Conservation (phyloP, 2,113 vertebrate species). For the Megalops atlanticus region DNA sequence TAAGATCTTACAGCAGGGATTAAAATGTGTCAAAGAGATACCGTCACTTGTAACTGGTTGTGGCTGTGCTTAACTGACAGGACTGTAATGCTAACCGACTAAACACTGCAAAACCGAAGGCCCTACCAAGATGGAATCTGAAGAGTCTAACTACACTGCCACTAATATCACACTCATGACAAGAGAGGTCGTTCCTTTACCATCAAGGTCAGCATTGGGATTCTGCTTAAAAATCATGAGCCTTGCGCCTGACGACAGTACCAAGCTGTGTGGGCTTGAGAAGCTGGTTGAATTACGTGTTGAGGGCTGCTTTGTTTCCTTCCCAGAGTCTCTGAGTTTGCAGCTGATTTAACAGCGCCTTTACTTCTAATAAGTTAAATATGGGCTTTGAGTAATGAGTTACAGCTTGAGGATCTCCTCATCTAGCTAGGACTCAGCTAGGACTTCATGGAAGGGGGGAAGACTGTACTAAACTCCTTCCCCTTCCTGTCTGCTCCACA, state of each 20-base stretch:
- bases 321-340: not conserved
- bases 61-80: not conserved
- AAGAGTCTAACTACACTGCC: not conserved
- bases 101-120: not conserved
- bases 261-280: not conserved
- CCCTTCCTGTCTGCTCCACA: slow-evolving; percentile 43
- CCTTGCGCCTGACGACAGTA: not conserved
- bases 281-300: not conserved
- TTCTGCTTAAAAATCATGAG: too few species aligned
- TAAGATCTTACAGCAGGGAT: too few species aligned
- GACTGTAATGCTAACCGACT: not conserved
- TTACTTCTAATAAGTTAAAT: not conserved
- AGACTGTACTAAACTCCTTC: not conserved
- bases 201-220: not conserved
- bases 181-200: not conserved
- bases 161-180: not conserved
- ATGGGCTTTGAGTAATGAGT: not conserved
- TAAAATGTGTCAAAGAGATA: too few species aligned
- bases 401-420: not conserved
- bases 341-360: not conserved
- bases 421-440: not conserved
- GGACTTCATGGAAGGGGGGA: not conserved
- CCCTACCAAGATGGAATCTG: not conserved
- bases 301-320: not conserved
- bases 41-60: not conserved